Evolutionary conservation across 2,888 invertebrate species (phyloP), one percentile per base, ranked within the genome.

Genomic region (Nemoura dubitans): DNA sequence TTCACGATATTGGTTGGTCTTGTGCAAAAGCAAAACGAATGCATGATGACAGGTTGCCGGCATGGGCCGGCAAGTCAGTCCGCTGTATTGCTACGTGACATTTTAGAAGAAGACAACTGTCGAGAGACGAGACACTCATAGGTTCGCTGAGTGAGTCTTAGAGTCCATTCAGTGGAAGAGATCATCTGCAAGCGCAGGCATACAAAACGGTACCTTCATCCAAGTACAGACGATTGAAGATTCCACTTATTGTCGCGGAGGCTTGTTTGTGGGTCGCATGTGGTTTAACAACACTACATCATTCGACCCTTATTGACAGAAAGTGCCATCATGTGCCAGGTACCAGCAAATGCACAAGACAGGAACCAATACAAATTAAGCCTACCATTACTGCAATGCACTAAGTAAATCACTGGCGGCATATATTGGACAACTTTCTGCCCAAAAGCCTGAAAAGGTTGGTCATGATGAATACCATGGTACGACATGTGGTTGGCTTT

Each of bases 401-500:
- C 21, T 59, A 59, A 59, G 59, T 59, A 59, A 59, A 59, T 59
- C 59, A 59, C 59, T 59, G 59, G 59, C 59, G 59, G 59, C 36
- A 6, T 36, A 36, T 3, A 36, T 36, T 36, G 36, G 36, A 36
- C 3, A 59, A 59, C 59, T 59, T 59, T 59, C 59, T 59, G 59
- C 59, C 59, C 59, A 59, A 59, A 59, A 59, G 59, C 59, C 59
- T 59, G 21, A 59, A 59, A 21, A 10, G 21, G 59, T 59, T 21
- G 16, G 59, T 59, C 59, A 59, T 59, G 59, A 59, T 59, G 21
- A 3, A 59, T 59, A 59, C 21, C 16, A 59, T 59, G 59, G 21
- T 59, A 59, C 59, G 59, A 59, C 59, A 59, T 59, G 59, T 59
- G 59, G 59, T 59, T 59, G 59, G 59, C 59, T 59, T 59, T 59